phyloP scores from a whole-genome alignment of 2,888 invertebrate species.

The Caenorhabditis japonica region DNA sequence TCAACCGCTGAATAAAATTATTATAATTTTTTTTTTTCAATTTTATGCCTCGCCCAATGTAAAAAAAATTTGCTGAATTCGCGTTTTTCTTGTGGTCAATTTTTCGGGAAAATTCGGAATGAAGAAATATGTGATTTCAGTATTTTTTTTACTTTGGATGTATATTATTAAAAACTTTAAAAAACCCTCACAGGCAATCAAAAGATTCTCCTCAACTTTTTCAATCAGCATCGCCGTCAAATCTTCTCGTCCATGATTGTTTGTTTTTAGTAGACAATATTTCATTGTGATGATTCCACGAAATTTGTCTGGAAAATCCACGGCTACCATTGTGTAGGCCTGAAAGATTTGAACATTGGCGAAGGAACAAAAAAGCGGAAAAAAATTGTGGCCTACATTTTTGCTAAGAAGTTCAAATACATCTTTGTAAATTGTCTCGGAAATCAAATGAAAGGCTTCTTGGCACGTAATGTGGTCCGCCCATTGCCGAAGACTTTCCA shows the following conservation, averaged over 20 bases:
- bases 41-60: too few relatives aligned
- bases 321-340: constrained; percentile 54
- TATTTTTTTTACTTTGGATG: too few relatives aligned
- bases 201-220: constrained; percentile 31
- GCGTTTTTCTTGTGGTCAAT: too few relatives aligned
- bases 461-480: constrained; percentile 14
- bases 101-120: background rate
- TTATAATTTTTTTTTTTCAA: too few relatives aligned
- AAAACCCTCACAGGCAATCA: constrained; percentile 29
- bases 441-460: constrained; percentile 18
- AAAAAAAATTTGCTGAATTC: too few relatives aligned
- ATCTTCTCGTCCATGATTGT: constrained; percentile 48
- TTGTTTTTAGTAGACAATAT: constrained; percentile 54
- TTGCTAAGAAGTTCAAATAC: constrained; percentile 18
- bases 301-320: constrained; percentile 48
- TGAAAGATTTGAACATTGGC: too few relatives aligned
- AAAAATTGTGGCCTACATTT: background rate
- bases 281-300: constrained; percentile 47
- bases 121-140: background rate
- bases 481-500: constrained; percentile 26
- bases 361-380: background rate
- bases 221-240: constrained; percentile 40
- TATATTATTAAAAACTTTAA: too few relatives aligned
- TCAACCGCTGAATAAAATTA: constrained; percentile 53
- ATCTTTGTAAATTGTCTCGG: constrained; percentile 18